Conservation (phyloP, 1,140 invertebrate genomes). For the Atta cephalotes region DNA sequence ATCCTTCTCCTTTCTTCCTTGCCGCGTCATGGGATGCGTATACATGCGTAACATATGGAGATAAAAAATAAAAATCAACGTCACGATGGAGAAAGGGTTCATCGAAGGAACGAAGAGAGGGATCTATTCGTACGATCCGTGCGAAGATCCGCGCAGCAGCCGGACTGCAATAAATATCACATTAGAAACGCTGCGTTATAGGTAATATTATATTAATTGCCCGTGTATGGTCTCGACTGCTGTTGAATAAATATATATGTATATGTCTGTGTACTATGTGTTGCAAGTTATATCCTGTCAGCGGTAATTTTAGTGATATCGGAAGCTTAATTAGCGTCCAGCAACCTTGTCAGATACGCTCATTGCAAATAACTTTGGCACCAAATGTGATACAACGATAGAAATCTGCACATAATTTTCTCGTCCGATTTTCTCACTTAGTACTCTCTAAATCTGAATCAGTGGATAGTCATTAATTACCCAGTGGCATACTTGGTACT, state of each 20-base stretch:
- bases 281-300: background rate
- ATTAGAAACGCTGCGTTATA: constrained; percentile 74
- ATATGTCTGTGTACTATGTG: background rate
- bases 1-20: background rate
- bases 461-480: no score
- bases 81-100: constrained; percentile 58
- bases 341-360: background rate
- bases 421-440: background rate
- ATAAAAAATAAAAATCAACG: constrained; percentile 64
- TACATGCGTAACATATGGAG: constrained; percentile 19
- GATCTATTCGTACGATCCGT: constrained; percentile 65
- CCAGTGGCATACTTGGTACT: no score
- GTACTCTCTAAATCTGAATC: no score
- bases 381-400: background rate
- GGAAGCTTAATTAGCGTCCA: constrained; percentile 52
- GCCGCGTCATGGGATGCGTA: background rate
- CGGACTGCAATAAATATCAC: constrained; percentile 72
- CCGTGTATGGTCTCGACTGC: constrained; percentile 33
- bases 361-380: constrained; percentile 19
- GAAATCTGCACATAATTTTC: constrained; percentile 30
- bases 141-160: constrained; percentile 23
- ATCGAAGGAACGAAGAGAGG: constrained; percentile 8
- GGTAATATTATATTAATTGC: constrained; percentile 74
- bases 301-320: background rate
- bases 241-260: background rate